Evolutionary conservation across 2,888 invertebrate species (phyloP), one percentile per base, ranked within the genome.

Genomic region (Holacanthella duospinosa): DNA sequence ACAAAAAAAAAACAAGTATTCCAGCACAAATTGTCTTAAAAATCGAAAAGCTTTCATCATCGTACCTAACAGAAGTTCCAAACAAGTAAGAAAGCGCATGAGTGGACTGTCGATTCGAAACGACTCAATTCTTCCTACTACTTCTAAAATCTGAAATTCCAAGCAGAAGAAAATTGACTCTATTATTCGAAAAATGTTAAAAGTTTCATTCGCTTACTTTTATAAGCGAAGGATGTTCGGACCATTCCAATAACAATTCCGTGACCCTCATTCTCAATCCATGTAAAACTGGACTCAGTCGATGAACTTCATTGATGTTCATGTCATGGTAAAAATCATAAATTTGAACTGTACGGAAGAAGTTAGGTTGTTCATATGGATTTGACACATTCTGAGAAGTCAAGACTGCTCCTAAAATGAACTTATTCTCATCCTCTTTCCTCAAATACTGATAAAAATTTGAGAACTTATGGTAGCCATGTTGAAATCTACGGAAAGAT

Each of bases 1-100:
- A 59, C 26, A 57, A 43, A 44, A 28, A 59, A n/a, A n/a, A n/a
- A n/a, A n/a, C n/a, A n/a, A 55, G 2, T 2, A 55, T 55, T 3
- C 2, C 12, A 55, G 4, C 19, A 59, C 27, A 27, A 27, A 44
- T 28, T 24, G 26, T 28, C n/a, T n/a, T n/a, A n/a, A n/a, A n/a
- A n/a, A n/a, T n/a, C n/a, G n/a, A n/a, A n/a, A n/a, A n/a, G n/a
- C n/a, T n/a, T n/a, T n/a, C n/a, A n/a, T n/a, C 12, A 64, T 6
- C 74, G 89, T 88, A 66, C 86, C 86, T 1, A 96, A 80, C 1
- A 99, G 79, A 57, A 94, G 80, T 77, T 99, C 97, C 60, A 97
- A 80, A 0, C 95, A 95, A 0, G 89, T 88, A 1, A 94, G 83
- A 75, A 92, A 93, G 69, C 93, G 85, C 64, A 92, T 87, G 2